phyloP scores from a whole-genome alignment of 2,113 vertebrate species.

The Bagarius yarrelli region DNA sequence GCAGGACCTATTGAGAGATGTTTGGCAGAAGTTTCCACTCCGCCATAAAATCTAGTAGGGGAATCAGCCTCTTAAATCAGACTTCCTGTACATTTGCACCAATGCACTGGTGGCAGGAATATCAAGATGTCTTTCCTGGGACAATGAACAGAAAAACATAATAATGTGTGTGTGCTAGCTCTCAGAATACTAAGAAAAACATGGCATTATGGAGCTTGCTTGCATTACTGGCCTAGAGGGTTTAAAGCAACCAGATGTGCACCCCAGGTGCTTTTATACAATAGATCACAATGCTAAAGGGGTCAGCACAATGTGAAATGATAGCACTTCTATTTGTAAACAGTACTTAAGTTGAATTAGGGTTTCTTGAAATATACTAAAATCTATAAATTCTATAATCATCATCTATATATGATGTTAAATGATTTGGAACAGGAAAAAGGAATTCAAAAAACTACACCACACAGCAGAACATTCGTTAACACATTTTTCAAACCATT shows the following conservation, averaged over 20 bases:
- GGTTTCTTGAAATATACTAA: neutral
- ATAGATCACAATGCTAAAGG: constrained; percentile 47
- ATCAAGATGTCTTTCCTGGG: no score
- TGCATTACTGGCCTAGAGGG: constrained; percentile 25
- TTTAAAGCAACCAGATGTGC: constrained; percentile 53
- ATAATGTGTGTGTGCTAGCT: neutral
- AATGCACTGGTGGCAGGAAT: no score
- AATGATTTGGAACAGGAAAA: neutral
- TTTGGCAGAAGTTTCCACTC: no score
- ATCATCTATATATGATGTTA: constrained; percentile 7
- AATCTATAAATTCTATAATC: no score
- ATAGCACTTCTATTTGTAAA: constrained; percentile 25
- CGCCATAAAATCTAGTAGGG: no score
- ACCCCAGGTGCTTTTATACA: constrained; percentile 53
- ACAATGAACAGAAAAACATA: no score
- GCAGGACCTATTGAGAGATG: no score
- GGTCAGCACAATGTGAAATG: constrained; percentile 29
- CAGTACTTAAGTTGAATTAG: neutral
- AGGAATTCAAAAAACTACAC: neutral
- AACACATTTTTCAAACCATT: neutral
- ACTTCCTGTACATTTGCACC: no score
- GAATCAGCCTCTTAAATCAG: no score
- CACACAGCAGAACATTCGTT: neutral
- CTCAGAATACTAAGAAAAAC: neutral
- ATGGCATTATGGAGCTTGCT: constrained; percentile 39